These are phyloP conservation scores for Volucella inanis DNA, from an alignment of 2,888 invertebrate genomes.

Conservation along the genomic window DNA sequence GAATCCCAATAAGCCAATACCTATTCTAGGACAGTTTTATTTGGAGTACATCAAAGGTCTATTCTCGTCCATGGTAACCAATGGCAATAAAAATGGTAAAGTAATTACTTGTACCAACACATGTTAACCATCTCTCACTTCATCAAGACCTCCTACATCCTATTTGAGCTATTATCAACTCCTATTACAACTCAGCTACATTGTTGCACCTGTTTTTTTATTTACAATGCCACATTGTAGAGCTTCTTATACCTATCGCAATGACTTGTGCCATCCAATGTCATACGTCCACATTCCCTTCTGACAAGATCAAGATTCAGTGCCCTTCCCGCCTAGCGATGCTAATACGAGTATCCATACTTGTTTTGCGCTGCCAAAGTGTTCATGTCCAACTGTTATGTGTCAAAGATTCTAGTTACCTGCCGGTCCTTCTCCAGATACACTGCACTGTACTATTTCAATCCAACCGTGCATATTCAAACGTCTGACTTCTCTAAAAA, in stretches of 20 bases:
- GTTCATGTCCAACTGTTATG: constrained; percentile 65
- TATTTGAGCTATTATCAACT: not conserved
- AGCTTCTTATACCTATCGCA: not conserved
- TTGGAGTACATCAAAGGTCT: too few species aligned
- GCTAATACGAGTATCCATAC: constrained; percentile 6
- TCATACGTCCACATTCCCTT: constrained; percentile 37
- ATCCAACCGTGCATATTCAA: constrained; percentile 47
- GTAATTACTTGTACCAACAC: not conserved
- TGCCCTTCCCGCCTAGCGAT: constrained; percentile 3
- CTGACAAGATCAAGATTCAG: constrained; percentile 54
- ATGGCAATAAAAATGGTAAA: too few species aligned
- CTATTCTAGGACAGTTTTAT: too few species aligned
- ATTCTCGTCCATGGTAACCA: too few species aligned
- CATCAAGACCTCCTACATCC: not conserved
- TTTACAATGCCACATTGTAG: not conserved
- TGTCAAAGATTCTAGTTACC: constrained; percentile 55
- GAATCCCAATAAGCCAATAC: too few species aligned
- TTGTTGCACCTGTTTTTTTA: constrained; percentile 10
- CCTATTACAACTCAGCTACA: constrained; percentile 23
- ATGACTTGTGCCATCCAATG: constrained; percentile 29
- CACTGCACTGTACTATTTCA: constrained; percentile 45
- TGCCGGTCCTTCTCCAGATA: constrained; percentile 26
- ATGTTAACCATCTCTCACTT: not conserved
- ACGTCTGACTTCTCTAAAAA: constrained; percentile 52
- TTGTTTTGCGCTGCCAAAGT: constrained; percentile 56